Evolutionary conservation across 2,888 invertebrate species (phyloP).

Genomic region (Cyrtodaria siliqua): DNA sequence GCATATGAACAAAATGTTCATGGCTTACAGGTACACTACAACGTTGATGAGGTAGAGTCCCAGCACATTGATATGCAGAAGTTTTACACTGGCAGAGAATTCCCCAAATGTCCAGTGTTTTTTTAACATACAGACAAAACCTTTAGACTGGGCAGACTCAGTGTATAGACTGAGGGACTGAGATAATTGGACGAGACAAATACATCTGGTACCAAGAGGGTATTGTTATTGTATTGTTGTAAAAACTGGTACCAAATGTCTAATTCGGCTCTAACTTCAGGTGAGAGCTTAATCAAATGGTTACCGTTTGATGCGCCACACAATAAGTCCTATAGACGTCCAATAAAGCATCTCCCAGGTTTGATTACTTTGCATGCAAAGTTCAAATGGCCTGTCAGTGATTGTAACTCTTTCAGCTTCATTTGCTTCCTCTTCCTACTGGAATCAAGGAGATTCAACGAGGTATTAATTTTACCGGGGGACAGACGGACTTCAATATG

Average conservation of each 20-base stretch:
- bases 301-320: slow-evolving; percentile 9
- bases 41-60: slow-evolving; percentile 42
- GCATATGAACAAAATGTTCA: slow-evolving; percentile 39
- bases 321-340: slow-evolving; percentile 39
- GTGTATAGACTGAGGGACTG: slow-evolving; percentile 17
- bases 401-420: slow-evolving; percentile 23
- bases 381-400: slow-evolving; percentile 19
- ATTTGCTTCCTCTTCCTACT: slow-evolving; percentile 18
- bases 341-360: slow-evolving; percentile 36
- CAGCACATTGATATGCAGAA: slow-evolving; percentile 30
- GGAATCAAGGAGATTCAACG: too few species aligned
- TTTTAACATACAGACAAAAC: slow-evolving; percentile 12
- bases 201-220: slow-evolving; percentile 3
- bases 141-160: slow-evolving; percentile 35
- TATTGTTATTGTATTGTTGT: slow-evolving; percentile 31
- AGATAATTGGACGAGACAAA: too few species aligned
- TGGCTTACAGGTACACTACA: slow-evolving; percentile 23
- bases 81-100: neutral
- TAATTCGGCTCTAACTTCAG: slow-evolving; percentile 27
- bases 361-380: slow-evolving; percentile 37
- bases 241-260: slow-evolving; percentile 24
- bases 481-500: slow-evolving; percentile 20
- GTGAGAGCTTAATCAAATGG: slow-evolving; percentile 21
- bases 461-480: too few species aligned
- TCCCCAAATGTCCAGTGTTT: neutral